phyloP scores from a whole-genome alignment of 2,888 invertebrate species.

The Pharmacophagus antenor region DNA sequence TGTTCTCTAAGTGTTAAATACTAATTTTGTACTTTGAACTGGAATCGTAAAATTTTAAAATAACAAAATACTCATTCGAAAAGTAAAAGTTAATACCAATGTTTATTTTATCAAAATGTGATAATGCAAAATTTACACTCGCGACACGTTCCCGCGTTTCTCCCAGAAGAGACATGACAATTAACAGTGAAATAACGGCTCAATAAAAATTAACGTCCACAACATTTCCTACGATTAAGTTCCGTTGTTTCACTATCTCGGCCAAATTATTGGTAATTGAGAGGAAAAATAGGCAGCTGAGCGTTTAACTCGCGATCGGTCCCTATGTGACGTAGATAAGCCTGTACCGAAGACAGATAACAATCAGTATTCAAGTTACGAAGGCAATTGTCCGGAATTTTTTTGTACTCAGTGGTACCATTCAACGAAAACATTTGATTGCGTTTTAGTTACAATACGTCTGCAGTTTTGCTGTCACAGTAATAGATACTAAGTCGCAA shows the following conservation, averaged over 20 bases:
- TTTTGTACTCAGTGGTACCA: conserved; percentile 56
- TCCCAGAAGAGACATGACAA: conserved; percentile 13
- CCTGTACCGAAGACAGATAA: conserved; percentile 66
- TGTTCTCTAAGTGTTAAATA: too few relatives aligned
- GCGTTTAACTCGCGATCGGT: conserved; percentile 66
- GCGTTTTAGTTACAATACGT: conserved; percentile 70
- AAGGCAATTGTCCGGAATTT: conserved; percentile 67
- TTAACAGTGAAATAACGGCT: conserved; percentile 18
- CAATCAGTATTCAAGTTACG: conserved; percentile 75
- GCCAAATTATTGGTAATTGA: conserved; percentile 51
- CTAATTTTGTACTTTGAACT: background rate
- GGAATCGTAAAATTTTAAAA: background rate
- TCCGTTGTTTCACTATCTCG: conserved; percentile 16
- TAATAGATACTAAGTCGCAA: conserved; percentile 67
- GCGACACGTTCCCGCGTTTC: conserved; percentile 12
- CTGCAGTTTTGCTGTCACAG: conserved; percentile 56
- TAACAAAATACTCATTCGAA: background rate
- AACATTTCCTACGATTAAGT: conserved; percentile 19
- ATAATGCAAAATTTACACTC: conserved; percentile 14
- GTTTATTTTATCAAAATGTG: conserved; percentile 13
- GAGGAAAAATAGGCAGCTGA: conserved; percentile 66
- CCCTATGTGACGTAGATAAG: conserved; percentile 68
- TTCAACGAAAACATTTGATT: conserved; percentile 67
- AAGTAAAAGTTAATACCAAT: background rate
- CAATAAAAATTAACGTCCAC: conserved; percentile 23